Conservation (phyloP, 2,113 vertebrate species). For the Brachypodius melanocephalos region DNA sequence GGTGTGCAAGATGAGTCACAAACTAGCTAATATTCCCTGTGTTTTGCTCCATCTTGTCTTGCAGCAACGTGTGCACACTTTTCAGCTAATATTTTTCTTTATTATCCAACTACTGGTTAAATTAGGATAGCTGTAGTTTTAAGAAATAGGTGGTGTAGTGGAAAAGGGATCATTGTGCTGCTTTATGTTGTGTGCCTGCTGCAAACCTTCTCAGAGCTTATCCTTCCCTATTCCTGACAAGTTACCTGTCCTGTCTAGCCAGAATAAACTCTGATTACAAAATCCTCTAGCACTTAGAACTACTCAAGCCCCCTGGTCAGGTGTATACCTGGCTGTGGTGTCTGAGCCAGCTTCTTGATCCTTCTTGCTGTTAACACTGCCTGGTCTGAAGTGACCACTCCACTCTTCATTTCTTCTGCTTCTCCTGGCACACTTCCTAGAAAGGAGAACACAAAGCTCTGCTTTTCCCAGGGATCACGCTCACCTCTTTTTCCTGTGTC, state of each 20-base stretch:
- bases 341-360: neutral
- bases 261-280: neutral
- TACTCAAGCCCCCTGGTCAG: neutral
- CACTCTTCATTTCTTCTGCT: neutral
- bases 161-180: neutral
- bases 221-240: neutral
- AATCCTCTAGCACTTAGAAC: neutral
- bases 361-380: neutral
- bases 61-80: neutral
- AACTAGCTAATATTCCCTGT: neutral
- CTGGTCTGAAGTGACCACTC: neutral
- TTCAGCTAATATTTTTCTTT: slow-evolving; percentile 32
- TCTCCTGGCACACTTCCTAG: neutral
- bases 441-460: neutral
- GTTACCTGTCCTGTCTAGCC: neutral
- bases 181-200: slow-evolving; percentile 28
- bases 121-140: slow-evolving; percentile 30
- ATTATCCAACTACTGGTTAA: slow-evolving; percentile 26
- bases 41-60: neutral
- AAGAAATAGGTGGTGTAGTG: slow-evolving; percentile 21
- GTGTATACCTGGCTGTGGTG: neutral
- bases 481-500: neutral
- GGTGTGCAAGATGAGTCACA: neutral
- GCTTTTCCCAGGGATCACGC: neutral
- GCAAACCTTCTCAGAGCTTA: neutral